Percentiles rank a stretch among this genome's conserved stretches.
Evolutionary conservation across 2,113 vertebrate species (phyloP).

Genomic region (Rhadina sibilatrix): DNA sequence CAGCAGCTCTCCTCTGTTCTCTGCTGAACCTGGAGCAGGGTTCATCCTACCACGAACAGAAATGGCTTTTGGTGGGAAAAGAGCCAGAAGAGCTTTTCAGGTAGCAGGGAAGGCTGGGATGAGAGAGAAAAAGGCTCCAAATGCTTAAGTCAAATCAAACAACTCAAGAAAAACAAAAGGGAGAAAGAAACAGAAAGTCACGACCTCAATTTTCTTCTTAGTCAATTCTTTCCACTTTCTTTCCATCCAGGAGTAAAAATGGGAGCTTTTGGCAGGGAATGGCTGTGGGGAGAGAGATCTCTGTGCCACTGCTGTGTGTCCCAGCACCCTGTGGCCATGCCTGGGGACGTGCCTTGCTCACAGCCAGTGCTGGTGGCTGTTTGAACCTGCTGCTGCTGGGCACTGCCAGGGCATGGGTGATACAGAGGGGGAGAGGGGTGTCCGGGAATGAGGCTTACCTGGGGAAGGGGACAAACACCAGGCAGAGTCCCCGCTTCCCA

Average conservation of each 20-base stretch:
- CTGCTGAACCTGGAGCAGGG: neutral
- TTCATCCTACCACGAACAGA: neutral
- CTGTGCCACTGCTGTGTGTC: neutral
- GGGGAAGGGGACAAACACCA: neutral
- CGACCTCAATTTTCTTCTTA: constrained; percentile 35
- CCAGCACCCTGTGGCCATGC: neutral
- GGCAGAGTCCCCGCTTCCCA: too few relatives aligned
- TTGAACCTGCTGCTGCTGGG: neutral
- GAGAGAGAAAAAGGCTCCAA: neutral
- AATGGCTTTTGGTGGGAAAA: neutral
- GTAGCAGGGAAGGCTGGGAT: neutral
- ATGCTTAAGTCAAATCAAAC: constrained; percentile 8
- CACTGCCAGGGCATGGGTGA: neutral
- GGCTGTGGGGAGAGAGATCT: neutral
- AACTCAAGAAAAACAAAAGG: neutral
- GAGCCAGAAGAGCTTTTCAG: neutral
- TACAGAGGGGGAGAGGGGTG: neutral
- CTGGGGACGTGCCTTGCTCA: neutral
- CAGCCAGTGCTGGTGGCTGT: neutral
- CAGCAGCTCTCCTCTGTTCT: neutral
- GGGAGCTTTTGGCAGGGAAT: neutral
- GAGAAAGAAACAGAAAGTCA: neutral
- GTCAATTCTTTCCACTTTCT: neutral
- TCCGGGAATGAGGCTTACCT: neutral
- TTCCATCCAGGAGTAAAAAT: neutral